Percentiles rank a stretch among this genome's conserved stretches.
phyloP scores from a whole-genome alignment of 2,888 invertebrate genomes.

The Tuta absoluta region DNA sequence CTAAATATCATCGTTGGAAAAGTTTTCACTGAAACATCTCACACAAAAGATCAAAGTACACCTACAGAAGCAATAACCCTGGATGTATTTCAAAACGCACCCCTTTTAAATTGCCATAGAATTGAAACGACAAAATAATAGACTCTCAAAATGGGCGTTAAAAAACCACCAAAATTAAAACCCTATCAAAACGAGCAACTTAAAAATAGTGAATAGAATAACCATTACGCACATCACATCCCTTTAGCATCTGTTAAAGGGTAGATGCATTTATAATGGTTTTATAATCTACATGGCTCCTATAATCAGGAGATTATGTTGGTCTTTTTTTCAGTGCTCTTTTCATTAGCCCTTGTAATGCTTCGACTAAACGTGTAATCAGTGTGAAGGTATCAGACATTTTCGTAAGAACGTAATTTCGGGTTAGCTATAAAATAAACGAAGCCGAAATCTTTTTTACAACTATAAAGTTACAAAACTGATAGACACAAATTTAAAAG shows the following conservation, averaged over 20 bases:
- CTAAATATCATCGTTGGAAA: not conserved
- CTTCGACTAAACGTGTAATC: slow-evolving; percentile 65
- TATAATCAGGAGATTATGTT: slow-evolving; percentile 73
- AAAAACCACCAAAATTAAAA: slow-evolving; percentile 51
- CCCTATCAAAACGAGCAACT: slow-evolving; percentile 54
- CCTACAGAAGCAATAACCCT: slow-evolving; percentile 14
- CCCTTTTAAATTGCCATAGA: slow-evolving; percentile 30
- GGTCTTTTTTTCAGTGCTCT: slow-evolving; percentile 75
- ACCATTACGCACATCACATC: slow-evolving; percentile 48
- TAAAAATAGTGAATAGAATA: slow-evolving; percentile 58
- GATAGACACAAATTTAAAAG: slow-evolving; percentile 1
- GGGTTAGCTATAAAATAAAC: slow-evolving; percentile 43
- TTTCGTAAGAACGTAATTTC: slow-evolving; percentile 67
- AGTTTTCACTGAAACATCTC: not conserved
- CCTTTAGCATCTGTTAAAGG: slow-evolving; percentile 64
- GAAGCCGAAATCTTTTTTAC: not conserved
- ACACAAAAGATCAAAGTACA: not conserved
- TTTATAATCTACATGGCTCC: slow-evolving; percentile 66
- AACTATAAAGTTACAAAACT: not conserved
- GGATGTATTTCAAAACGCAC: slow-evolving; percentile 10
- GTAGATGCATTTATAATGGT: slow-evolving; percentile 76
- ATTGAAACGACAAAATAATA: slow-evolving; percentile 31
- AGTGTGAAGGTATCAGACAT: slow-evolving; percentile 54
- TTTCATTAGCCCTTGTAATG: slow-evolving; percentile 68
- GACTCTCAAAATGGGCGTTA: slow-evolving; percentile 42